Evolutionary conservation across 2,888 invertebrate species (phyloP), one percentile per base, ranked within the genome.

Genomic region (Ophion costatus): DNA sequence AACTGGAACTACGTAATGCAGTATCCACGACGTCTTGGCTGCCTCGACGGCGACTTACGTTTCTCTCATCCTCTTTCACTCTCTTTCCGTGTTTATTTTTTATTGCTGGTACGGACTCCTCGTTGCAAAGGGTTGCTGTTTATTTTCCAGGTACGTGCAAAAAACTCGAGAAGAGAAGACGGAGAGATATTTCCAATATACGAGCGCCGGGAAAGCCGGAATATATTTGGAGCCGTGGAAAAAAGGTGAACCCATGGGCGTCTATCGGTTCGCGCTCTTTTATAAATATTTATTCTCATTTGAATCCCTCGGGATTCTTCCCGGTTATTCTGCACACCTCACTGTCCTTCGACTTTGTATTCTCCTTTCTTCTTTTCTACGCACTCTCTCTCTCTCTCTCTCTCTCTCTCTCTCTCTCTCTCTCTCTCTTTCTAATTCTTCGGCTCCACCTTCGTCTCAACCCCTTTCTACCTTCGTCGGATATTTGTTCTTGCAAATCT

Each of bases 231-330:
- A 63, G 20, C 59, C 61, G 56, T 29, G 77, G 51, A 51, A 73
- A 73, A 63, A 57, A 38, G 22, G 10, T 38, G 74, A 77, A 73
- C 71, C 67, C 73, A 67, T 73, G 73, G 57, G 73, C 77, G 86
- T 86, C 86, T 83, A 89, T 90, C 89, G 89, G 84, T 80, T 61
- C 89, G 85, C 87, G 82, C 89, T 89, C 90, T 92, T 93, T 93
- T 92, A 92, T 92, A 93, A 92, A 93, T 93, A 93, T 93, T 92
- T 93, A 93, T 92, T 90, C 91, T 92, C 91, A 90, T 92, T 92
- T 91, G 91, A 92, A 92, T 92, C 91, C 89, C 88, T 86, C 88
- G 88, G 89, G 88, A 87, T 86, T 86, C 84, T 66, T 77, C 66
- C 56, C 79, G 66, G 80, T 84, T 77, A 69, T 79, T 73, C 80